Evolutionary conservation across 2,888 invertebrate species (phyloP).

Genomic region (Orthonevra nobilis): DNA sequence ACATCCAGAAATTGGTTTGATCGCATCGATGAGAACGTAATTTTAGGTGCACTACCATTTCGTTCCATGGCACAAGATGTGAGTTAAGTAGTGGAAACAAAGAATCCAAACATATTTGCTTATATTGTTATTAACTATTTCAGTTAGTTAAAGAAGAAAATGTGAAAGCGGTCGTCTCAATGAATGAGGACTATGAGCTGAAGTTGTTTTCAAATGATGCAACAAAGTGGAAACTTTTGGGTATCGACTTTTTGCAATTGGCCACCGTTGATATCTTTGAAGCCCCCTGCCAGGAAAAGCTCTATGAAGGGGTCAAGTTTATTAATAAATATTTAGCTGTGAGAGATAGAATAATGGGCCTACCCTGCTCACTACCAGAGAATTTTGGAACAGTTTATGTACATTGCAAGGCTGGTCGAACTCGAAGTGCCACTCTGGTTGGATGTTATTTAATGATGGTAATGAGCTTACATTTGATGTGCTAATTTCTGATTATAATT

Average conservation of each 20-base stretch:
- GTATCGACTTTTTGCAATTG: conserved; percentile 92
- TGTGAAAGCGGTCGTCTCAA: conserved; percentile 96
- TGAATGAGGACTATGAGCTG: conserved; percentile 98
- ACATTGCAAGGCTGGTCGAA: conserved; percentile 99
- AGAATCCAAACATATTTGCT: background rate
- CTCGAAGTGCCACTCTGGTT: conserved; percentile 97
- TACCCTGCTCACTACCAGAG: conserved; percentile 75
- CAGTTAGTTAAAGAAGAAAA: conserved; percentile 93
- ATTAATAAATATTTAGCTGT: conserved; percentile 87
- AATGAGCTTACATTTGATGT: conserved; percentile 69
- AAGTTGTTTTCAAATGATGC: conserved; percentile 90
- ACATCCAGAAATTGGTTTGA: conserved; percentile 95
- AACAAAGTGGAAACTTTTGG: conserved; percentile 90
- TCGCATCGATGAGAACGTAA: conserved; percentile 95
- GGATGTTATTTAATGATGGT: conserved; percentile 98
- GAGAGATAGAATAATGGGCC: conserved; percentile 78
- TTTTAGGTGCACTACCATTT: conserved; percentile 97
- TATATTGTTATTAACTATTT: conserved; percentile 66
- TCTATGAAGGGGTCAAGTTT: conserved; percentile 90
- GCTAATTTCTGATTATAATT: no score
- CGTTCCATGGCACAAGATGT: conserved; percentile 91
- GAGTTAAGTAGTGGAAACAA: conserved; percentile 72
- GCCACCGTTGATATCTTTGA: conserved; percentile 96
- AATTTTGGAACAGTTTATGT: conserved; percentile 91
- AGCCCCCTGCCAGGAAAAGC: conserved; percentile 92